Conservation (phyloP, 2,113 vertebrate species). For the Etheostoma spectabile region DNA sequence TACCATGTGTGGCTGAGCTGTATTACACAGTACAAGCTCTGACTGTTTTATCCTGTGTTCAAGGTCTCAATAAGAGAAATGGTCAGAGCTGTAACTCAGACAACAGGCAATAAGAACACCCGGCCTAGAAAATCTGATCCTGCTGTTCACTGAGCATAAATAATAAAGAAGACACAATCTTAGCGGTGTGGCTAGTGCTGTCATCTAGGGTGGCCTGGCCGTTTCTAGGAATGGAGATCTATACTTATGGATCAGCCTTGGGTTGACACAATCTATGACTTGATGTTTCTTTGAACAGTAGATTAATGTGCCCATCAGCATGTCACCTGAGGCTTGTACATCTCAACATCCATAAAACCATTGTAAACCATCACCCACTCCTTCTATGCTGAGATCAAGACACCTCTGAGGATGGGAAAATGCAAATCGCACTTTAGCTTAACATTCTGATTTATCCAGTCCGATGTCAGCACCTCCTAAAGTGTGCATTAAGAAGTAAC, state of each 20-base stretch:
- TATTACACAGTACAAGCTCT: conserved; percentile 30
- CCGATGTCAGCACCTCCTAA: conserved; percentile 33
- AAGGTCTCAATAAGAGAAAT: conserved; percentile 57
- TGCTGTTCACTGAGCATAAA: conserved; percentile 74
- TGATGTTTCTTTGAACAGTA: conserved; percentile 37
- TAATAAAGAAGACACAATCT: conserved; percentile 82
- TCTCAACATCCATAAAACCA: neutral
- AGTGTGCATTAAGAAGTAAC: neutral
- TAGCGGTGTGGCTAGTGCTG: conserved; percentile 17
- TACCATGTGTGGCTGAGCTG: conserved; percentile 30
- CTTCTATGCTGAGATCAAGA: conserved; percentile 1
- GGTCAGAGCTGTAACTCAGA: conserved; percentile 63
- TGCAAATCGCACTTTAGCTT: conserved; percentile 20
- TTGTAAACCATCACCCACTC: conserved; percentile 1
- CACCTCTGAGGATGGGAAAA: conserved; percentile 9
- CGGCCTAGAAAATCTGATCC: conserved; percentile 80
- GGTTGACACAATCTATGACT: conserved; percentile 43
- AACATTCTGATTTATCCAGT: conserved; percentile 17
- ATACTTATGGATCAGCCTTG: conserved; percentile 54
- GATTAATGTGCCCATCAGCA: conserved; percentile 23
- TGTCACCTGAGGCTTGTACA: neutral
- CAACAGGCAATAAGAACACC: conserved; percentile 55
- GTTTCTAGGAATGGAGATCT: conserved; percentile 44
- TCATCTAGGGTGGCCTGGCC: conserved; percentile 11
- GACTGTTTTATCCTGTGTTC: conserved; percentile 26